These are phyloP conservation scores for Semnornis frantzii DNA, from an alignment of 2,113 vertebrate genomes.

Conservation along the genomic window DNA sequence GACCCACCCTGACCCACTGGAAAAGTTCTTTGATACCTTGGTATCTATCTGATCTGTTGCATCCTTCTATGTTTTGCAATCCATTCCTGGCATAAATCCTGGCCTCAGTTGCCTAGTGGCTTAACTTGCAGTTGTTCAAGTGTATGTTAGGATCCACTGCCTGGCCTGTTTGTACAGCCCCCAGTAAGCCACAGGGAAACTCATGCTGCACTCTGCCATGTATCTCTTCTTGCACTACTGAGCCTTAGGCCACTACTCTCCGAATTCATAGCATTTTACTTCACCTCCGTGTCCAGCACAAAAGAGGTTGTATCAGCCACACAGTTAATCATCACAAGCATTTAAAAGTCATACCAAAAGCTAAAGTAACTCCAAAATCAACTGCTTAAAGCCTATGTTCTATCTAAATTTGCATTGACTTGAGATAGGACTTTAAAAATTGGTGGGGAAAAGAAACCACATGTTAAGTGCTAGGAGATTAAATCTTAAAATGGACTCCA, in stretches of 20 bases:
- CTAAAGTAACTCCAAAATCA: background rate
- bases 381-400: background rate
- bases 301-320: background rate
- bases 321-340: background rate
- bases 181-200: background rate
- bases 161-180: background rate
- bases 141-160: background rate
- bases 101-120: background rate
- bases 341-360: background rate
- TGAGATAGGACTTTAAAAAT: background rate
- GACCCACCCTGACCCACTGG: background rate
- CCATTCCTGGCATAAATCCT: background rate
- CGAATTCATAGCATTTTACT: background rate
- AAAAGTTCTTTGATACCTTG: background rate
- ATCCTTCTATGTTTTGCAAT: background rate
- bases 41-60: background rate
- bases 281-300: background rate
- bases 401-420: background rate
- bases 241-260: background rate
- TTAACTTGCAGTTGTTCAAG: background rate
- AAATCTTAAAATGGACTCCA: background rate
- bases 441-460: background rate
- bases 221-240: background rate
- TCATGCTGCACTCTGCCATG: background rate
- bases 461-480: background rate